A percentile compares a stretch with the other conserved stretches of the same genome.
Evolutionary conservation across 1,140 invertebrate species (phyloP).

Genomic region (Psix sp.): DNA sequence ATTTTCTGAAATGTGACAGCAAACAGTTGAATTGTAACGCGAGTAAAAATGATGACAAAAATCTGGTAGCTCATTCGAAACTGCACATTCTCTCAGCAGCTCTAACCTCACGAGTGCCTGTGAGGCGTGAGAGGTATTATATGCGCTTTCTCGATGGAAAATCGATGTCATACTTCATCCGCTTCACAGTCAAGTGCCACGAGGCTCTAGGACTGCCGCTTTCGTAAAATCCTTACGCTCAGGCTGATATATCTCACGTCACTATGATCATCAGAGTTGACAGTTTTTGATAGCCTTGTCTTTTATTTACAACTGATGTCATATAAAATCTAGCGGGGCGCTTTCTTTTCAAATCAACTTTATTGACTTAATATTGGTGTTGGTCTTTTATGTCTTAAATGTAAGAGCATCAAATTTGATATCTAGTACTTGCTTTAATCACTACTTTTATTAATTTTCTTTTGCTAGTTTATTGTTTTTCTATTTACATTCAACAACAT

Average conservation of each 20-base stretch:
- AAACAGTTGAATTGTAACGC: no score
- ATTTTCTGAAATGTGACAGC: slow-evolving; percentile 28
- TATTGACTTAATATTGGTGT: slow-evolving; percentile 44
- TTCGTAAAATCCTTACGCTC: slow-evolving; percentile 48
- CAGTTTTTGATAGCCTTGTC: slow-evolving; percentile 33
- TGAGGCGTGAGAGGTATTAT: slow-evolving; percentile 53
- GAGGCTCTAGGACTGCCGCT: slow-evolving; percentile 38
- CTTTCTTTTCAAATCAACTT: slow-evolving; percentile 3
- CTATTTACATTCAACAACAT: no score
- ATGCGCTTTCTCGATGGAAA: slow-evolving; percentile 65
- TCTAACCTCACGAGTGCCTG: slow-evolving; percentile 40
- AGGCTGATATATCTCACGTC: slow-evolving; percentile 17
- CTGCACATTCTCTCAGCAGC: slow-evolving; percentile 53
- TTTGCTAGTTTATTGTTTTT: no score
- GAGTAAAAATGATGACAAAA: slow-evolving; percentile 46
- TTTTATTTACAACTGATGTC: slow-evolving; percentile 15
- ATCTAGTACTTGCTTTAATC: no score
- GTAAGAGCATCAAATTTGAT: no score
- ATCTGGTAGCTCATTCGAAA: slow-evolving; percentile 51
- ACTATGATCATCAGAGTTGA: slow-evolving; percentile 28
- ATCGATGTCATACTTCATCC: slow-evolving; percentile 71
- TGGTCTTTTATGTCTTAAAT: no score
- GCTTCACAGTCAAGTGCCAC: slow-evolving; percentile 63
- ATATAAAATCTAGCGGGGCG: not conserved
- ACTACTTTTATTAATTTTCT: no score